Evolutionary conservation across 1,140 invertebrate genomes (phyloP), one percentile per base, ranked within the genome.

Genomic region (Brachionus asplanchnoidis): DNA sequence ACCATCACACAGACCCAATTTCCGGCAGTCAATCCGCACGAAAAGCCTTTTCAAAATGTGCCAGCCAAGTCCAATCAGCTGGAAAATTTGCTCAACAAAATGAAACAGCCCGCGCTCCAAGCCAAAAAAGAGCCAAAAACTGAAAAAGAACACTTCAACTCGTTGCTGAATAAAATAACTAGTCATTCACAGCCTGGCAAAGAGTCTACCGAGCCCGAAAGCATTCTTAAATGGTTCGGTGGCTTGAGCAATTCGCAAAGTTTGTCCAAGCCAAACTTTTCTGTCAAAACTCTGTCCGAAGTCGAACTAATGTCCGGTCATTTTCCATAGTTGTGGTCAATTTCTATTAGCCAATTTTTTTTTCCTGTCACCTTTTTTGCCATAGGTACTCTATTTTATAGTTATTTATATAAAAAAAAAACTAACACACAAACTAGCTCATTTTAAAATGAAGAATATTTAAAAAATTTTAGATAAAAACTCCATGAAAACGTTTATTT

Each of bases 281-380:
- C 73, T 0, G 73, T 46, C 42, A 77, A 36, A 77, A 77, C 73
- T 36, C 46, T 77, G 14, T 50, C 73, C 26, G 73, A 77, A 77
- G 50, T 77, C 46, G 73, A 77, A 77, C 46, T 77, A 23, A 77
- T 77, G 73, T 77, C 73, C n/a, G 73, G 73, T 77, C 73, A 77
- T 77, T 77, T 77, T 50, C 73, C 73, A 77, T 77, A 77, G n/a
- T 32, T 65, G 32, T 23, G 20, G 36, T 42, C n/a, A 42, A 44
- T 42, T 20, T 75, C 5, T 42, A 42, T 42, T 75, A 75, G 32
- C 9, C 36, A 42, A 42, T 42, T 75, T 75, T 75, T n/a, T 75
- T 73, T 42, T 42, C 1, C n/a, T 7, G 20, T 28, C 12, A 32
- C 14, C 42, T 75, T 75, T 20, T 42, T 75, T 36, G 2, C 36